Evolutionary conservation across 2,113 vertebrate species (phyloP), one percentile per base, ranked within the genome.

Genomic region (Prunella fulvescens): DNA sequence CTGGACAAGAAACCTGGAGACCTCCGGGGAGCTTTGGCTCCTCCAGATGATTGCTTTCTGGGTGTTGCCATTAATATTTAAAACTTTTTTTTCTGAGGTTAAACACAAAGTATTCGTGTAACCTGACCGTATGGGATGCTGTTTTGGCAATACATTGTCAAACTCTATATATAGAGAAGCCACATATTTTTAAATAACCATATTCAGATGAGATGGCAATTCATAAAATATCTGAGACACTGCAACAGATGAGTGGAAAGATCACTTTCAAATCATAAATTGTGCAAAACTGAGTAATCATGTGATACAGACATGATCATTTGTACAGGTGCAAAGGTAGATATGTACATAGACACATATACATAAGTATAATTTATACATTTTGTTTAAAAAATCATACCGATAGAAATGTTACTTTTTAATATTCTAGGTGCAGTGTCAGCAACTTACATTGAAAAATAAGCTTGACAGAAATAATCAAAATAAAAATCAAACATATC

Each of bases 161-260:
- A 56, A 31, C 24, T n/a, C n/a, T n/a, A n/a, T n/a, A n/a, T n/a
- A n/a, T 28, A 48, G 57, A 62, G 70, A 61, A 83, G 29, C 12
- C 10, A 24, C 4, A 1, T 28, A 25, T 70, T 73, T 91, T 70
- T 19, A 61, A 76, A 37, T 15, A 77, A 84, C 29, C 15, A 22
- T 0, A 1, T 62, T 60, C 51, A 62, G 28, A 35, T 50, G 31
- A 50, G 19, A 42, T 8, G 9, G 24, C 15, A 48, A 20, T 53
- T 66, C 4, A 23, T 6, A 35, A 25, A 62, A 35, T 29, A 67
- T 13, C n/a, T 9, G 19, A 80, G 35, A 20, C 29, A 31, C 9
- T 2, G 3, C 60, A 25, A 48, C 0, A 61, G 50, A 17, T 0
- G 0, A 19, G 9, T 0, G 6, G n/a, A 29, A 69, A 73, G 35